Evolutionary conservation across 2,113 vertebrate genomes (phyloP).

Genomic region (Emydura subglobosa): DNA sequence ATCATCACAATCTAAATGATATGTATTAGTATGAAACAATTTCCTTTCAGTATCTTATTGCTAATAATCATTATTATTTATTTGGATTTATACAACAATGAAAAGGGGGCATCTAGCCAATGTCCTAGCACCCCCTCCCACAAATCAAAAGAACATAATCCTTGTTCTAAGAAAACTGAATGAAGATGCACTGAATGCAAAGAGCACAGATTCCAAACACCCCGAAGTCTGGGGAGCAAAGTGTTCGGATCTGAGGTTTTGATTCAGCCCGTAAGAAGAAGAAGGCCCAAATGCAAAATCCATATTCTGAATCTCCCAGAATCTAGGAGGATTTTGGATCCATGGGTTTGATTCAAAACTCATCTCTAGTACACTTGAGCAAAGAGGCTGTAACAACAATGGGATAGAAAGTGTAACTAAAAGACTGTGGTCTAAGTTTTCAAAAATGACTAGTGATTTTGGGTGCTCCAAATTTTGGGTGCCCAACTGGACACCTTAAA

Average conservation of each 20-base stretch:
- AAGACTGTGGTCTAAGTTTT: neutral
- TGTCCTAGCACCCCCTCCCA: slow-evolving; percentile 46
- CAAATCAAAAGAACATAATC: slow-evolving; percentile 53
- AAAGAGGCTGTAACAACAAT: neutral
- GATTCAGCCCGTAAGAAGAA: slow-evolving; percentile 7
- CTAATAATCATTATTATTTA: slow-evolving; percentile 49
- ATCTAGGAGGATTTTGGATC: slow-evolving; percentile 10
- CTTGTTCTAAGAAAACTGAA: slow-evolving; percentile 51
- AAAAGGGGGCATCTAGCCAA: slow-evolving; percentile 32
- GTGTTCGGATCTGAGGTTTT: slow-evolving; percentile 6
- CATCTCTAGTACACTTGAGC: neutral
- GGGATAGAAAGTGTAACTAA: slow-evolving; percentile 9
- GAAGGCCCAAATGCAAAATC: neutral
- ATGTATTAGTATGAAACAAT: slow-evolving; percentile 13
- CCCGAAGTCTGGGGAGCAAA: neutral
- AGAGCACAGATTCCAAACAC: slow-evolving; percentile 10
- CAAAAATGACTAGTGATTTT: slow-evolving; percentile 1
- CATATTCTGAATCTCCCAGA: neutral
- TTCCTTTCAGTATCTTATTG: slow-evolving; percentile 28
- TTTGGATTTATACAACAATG: slow-evolving; percentile 64
- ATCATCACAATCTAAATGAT: slow-evolving; percentile 29
- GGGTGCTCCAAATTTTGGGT: neutral
- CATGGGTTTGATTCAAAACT: slow-evolving; percentile 27
- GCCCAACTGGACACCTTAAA: neutral
- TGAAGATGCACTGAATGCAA: slow-evolving; percentile 50